Evolutionary conservation across 2,797 vertebrate genomes (phyloP).

Genomic region (Smutsia temminckii): DNA sequence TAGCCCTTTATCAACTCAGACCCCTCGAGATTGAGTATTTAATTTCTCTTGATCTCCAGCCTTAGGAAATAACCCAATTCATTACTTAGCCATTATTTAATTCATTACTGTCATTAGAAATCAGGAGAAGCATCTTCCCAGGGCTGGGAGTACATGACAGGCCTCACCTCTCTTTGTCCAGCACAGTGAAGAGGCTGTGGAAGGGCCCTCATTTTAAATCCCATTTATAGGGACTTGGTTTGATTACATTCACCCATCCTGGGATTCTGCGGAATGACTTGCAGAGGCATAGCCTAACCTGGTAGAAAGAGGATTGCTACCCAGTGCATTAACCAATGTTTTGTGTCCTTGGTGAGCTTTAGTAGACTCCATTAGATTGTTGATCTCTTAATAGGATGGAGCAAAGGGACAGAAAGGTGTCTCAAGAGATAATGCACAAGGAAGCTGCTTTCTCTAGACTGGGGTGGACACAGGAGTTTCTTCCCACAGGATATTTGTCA

Average conservation of each 20-base stretch:
- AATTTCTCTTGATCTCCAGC: slow-evolving; percentile 72
- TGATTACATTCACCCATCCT: neutral
- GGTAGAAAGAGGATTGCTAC: neutral
- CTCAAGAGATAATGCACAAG: neutral
- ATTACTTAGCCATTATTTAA: slow-evolving; percentile 75
- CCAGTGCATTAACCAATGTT: neutral
- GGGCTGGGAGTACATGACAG: slow-evolving; percentile 9
- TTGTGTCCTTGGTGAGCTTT: rapidly evolving
- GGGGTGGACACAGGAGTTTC: rapidly evolving
- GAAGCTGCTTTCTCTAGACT: neutral
- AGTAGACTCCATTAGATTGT: neutral
- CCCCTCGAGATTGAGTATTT: neutral
- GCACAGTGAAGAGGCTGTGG: too few species aligned
- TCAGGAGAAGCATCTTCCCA: slow-evolving; percentile 39
- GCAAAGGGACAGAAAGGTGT: neutral
- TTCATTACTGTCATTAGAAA: slow-evolving; percentile 72
- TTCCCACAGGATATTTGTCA: neutral
- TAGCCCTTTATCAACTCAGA: slow-evolving; percentile 10
- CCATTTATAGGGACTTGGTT: neutral
- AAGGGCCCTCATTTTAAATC: neutral
- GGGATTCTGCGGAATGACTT: neutral
- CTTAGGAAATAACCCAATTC: slow-evolving; percentile 62
- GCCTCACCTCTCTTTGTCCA: neutral
- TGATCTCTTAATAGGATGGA: neutral
- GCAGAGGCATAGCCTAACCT: neutral